phyloP scores from a whole-genome alignment of 2,113 vertebrate species.

The Amia ocellicauda region DNA sequence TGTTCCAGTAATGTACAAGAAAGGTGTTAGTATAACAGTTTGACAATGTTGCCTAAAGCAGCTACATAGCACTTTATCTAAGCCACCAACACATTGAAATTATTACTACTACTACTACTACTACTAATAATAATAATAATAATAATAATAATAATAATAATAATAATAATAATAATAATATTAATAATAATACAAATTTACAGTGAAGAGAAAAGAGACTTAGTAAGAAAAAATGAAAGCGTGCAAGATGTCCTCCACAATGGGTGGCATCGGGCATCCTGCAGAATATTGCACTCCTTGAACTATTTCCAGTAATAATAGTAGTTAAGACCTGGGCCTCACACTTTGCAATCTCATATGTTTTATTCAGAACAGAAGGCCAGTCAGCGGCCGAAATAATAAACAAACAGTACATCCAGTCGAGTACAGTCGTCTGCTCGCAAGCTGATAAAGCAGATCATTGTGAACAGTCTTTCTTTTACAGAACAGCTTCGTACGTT shows the following conservation, averaged over 20 bases:
- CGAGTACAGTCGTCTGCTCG: not conserved
- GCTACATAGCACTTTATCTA: too few species aligned
- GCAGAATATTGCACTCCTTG: slow-evolving; percentile 27
- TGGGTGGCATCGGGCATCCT: slow-evolving; percentile 43
- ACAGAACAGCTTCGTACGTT: not conserved
- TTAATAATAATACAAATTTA: not conserved
- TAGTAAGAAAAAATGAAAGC: slow-evolving; percentile 20
- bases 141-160: too few species aligned
- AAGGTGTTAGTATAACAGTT: too few species aligned
- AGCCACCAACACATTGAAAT: too few species aligned
- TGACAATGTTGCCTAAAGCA: too few species aligned
- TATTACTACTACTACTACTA: too few species aligned
- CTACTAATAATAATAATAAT: too few species aligned
- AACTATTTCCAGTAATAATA: slow-evolving; percentile 44
- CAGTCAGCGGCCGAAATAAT: slow-evolving; percentile 35
- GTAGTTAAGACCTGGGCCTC: slow-evolving; percentile 35
- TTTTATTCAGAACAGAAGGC: slow-evolving; percentile 41
- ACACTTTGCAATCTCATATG: slow-evolving; percentile 32
- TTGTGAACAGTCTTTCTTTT: slow-evolving; percentile 27
- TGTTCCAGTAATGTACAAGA: too few species aligned
- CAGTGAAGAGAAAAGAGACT: not conserved
- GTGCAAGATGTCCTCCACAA: slow-evolving; percentile 32
- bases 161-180: too few species aligned
- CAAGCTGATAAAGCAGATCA: slow-evolving; percentile 26
- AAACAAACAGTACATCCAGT: slow-evolving; percentile 39